phyloP scores from a whole-genome alignment of 2,113 vertebrate genomes.

The Lynx canadensis region DNA sequence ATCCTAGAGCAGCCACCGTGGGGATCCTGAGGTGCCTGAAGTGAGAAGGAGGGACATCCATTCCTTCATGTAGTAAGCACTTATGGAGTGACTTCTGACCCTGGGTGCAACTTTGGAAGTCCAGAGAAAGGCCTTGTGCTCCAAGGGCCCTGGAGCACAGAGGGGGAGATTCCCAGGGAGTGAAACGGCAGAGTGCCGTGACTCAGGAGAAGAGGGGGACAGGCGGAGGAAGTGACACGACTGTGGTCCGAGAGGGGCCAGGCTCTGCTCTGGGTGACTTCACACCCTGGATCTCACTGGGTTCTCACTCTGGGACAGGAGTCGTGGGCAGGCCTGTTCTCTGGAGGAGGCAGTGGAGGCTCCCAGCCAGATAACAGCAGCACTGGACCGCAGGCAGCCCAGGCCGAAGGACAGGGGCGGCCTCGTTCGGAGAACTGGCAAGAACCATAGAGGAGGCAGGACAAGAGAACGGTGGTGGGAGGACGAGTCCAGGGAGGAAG shows the following conservation, averaged over 20 bases:
- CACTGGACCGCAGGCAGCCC: rapidly evolving
- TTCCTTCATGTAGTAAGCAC: background rate
- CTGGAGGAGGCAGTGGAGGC: rapidly evolving
- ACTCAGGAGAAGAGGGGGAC: no score
- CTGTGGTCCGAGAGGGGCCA: rapidly evolving
- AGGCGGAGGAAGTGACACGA: rapidly evolving
- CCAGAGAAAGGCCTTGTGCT: background rate
- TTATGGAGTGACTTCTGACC: background rate
- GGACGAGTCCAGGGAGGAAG: background rate
- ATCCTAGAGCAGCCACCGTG: no score
- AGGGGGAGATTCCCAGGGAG: background rate
- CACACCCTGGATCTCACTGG: rapidly evolving
- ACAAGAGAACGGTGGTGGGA: background rate
- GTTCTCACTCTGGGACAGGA: background rate
- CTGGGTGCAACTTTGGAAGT: no score
- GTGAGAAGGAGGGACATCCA: background rate
- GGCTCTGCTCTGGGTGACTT: background rate
- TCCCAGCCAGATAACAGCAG: rapidly evolving
- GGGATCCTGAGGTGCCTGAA: background rate
- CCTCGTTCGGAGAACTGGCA: background rate
- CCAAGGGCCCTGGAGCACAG: background rate
- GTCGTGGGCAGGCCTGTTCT: rapidly evolving
- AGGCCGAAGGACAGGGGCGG: background rate
- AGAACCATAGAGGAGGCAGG: background rate
- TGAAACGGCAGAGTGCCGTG: rapidly evolving